Evolutionary conservation across 2,797 vertebrate species (phyloP).

Genomic region (Sebastes reedi): DNA sequence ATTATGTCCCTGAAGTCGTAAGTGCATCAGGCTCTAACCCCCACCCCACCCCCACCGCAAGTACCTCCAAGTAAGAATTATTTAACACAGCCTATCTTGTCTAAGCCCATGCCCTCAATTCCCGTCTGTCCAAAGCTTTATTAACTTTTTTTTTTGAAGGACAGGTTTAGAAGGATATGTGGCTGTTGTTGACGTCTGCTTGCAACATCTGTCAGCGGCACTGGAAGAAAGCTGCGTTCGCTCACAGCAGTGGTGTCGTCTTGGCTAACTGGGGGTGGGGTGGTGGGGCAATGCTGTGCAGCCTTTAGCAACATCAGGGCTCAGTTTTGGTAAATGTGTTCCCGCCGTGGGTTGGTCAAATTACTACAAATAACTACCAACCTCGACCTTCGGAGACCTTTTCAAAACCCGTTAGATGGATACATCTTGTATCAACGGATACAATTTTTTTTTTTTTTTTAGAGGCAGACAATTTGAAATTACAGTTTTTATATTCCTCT

Average conservation of each 20-base stretch:
- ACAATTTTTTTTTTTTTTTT: neutral
- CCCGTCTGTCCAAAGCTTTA: constrained; percentile 72
- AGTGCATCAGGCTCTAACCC: constrained; percentile 32
- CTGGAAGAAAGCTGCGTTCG: neutral
- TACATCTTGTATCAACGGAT: neutral
- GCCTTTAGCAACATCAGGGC: neutral
- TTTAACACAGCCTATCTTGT: constrained; percentile 62
- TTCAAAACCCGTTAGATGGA: constrained; percentile 19
- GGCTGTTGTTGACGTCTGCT: constrained; percentile 50
- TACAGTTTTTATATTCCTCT: neutral
- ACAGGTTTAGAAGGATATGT: constrained; percentile 58
- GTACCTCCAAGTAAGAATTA: constrained; percentile 67
- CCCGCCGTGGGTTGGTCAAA: neutral
- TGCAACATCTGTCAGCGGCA: constrained; percentile 66
- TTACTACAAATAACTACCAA: neutral
- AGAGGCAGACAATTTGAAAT: neutral
- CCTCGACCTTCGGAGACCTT: constrained; percentile 8
- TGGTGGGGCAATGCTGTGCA: neutral
- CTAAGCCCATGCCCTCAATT: constrained; percentile 76
- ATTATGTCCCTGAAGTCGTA: constrained; percentile 60
- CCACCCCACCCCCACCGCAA: constrained; percentile 33
- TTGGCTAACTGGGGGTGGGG: neutral
- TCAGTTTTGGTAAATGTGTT: neutral
- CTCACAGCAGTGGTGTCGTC: neutral
- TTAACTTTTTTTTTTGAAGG: constrained; percentile 62